phyloP scores from a whole-genome alignment of 2,888 invertebrate genomes.

The Silvanus unidentatus region DNA sequence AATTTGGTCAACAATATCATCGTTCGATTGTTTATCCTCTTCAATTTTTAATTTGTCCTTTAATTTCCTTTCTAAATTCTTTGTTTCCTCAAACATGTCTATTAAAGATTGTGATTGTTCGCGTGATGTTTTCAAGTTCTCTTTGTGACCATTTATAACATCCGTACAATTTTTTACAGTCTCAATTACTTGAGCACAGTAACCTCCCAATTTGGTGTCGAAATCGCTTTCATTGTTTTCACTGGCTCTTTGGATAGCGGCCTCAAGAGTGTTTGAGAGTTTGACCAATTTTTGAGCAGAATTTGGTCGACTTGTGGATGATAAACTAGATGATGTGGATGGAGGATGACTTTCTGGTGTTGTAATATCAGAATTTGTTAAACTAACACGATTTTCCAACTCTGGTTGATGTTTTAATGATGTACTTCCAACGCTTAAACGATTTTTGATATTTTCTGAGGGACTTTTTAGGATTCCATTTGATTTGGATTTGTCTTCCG shows the following conservation, averaged over 20 bases:
- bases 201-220: constrained; percentile 32
- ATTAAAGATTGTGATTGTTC: constrained; percentile 50
- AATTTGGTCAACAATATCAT: constrained; percentile 36
- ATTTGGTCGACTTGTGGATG: constrained; percentile 20
- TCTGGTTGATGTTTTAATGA: neutral
- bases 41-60: constrained; percentile 25
- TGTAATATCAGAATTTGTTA: neutral
- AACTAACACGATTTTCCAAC: no score
- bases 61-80: constrained; percentile 50
- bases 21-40: constrained; percentile 32
- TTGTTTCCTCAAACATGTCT: constrained; percentile 49
- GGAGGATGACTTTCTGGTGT: neutral
- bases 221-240: constrained; percentile 29
- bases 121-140: constrained; percentile 46
- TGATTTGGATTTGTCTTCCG: constrained; percentile 24
- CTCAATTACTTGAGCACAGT: constrained; percentile 31
- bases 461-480: constrained; percentile 49
- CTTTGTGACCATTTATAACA: constrained; percentile 50
- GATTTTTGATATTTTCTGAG: constrained; percentile 53
- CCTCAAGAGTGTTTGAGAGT: constrained; percentile 21
- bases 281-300: constrained; percentile 23
- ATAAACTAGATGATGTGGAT: constrained; percentile 7
- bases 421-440: constrained; percentile 23
- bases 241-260: constrained; percentile 28
- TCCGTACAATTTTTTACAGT: constrained; percentile 31